Evolutionary conservation across 2,888 invertebrate genomes (phyloP).

Genomic region (Idaea biselata): DNA sequence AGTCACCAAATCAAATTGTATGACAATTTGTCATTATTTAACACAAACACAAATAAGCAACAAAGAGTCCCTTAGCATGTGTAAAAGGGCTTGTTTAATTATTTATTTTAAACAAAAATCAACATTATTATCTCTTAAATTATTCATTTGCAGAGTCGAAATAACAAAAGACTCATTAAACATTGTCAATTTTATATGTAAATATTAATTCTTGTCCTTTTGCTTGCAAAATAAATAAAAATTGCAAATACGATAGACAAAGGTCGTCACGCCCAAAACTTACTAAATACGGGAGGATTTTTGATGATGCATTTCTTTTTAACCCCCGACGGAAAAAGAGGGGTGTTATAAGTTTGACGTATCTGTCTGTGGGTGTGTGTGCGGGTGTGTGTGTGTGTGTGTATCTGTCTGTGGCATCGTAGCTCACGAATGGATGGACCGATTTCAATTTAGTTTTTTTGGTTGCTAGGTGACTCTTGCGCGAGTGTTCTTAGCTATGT

Average conservation of each 20-base stretch:
- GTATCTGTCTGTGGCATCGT: no score
- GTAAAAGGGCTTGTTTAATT: neutral
- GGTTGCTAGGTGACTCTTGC: no score
- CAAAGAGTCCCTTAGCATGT: neutral
- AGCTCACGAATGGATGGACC: no score
- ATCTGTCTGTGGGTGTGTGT: no score
- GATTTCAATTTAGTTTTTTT: no score
- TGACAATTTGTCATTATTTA: neutral
- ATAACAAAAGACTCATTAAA: slow-evolving; percentile 56
- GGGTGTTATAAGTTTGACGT: no score
- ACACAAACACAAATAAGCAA: neutral
- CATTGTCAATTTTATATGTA: slow-evolving; percentile 37
- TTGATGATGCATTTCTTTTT: no score
- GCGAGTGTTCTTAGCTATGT: no score
- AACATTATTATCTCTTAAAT: slow-evolving; percentile 60
- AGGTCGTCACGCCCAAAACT: neutral
- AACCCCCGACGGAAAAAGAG: no score
- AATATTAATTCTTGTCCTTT: slow-evolving; percentile 15
- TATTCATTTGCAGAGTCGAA: slow-evolving; percentile 62
- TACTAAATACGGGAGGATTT: no score
- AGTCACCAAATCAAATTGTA: no score
- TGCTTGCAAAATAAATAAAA: neutral
- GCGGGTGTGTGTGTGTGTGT: no score
- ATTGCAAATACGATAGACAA: neutral
- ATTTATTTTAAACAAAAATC: slow-evolving; percentile 30